Evolutionary conservation across 2,888 invertebrate species (phyloP).

Genomic region (Thumatha senex): DNA sequence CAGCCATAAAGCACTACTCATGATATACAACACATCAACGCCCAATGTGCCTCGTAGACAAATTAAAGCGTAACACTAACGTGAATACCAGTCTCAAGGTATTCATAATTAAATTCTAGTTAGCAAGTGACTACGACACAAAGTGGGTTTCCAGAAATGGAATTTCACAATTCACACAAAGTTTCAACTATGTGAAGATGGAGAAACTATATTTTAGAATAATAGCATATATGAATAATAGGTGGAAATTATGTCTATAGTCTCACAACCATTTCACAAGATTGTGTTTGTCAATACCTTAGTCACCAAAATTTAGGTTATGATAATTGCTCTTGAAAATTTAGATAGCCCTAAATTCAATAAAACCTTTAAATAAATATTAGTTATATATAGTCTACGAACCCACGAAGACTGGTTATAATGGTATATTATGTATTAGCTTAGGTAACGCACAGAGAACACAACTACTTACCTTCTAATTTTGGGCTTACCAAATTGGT

Average conservation of each 20-base stretch:
- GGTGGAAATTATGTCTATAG: slow-evolving; percentile 32
- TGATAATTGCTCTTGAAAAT: too few relatives aligned
- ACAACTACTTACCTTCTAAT: too few relatives aligned
- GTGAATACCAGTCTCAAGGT: slow-evolving; percentile 58
- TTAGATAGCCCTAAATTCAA: too few relatives aligned
- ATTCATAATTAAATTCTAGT: slow-evolving; percentile 80
- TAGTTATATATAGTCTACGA: too few relatives aligned
- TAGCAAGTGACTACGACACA: slow-evolving; percentile 64
- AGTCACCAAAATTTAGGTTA: too few relatives aligned
- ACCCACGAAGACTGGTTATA: too few relatives aligned
- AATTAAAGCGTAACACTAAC: slow-evolving; percentile 45
- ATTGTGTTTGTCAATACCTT: too few relatives aligned
- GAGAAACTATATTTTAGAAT: slow-evolving; percentile 60
- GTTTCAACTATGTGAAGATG: slow-evolving; percentile 58
- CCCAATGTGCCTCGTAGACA: slow-evolving; percentile 31
- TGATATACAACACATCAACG: slow-evolving; percentile 20
- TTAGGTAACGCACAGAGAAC: too few relatives aligned
- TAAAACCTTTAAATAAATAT: too few relatives aligned
- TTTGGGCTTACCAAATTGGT: too few relatives aligned
- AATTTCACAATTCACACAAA: slow-evolving; percentile 80
- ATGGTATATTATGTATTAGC: too few relatives aligned
- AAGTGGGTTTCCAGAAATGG: slow-evolving; percentile 69
- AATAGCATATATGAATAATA: slow-evolving; percentile 53
- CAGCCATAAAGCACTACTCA: neutral
- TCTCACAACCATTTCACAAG: slow-evolving; percentile 30